These are phyloP conservation scores for Melanotaenia trifasciata DNA, from an alignment of 2,797 vertebrate genomes.

Conservation along the genomic window DNA sequence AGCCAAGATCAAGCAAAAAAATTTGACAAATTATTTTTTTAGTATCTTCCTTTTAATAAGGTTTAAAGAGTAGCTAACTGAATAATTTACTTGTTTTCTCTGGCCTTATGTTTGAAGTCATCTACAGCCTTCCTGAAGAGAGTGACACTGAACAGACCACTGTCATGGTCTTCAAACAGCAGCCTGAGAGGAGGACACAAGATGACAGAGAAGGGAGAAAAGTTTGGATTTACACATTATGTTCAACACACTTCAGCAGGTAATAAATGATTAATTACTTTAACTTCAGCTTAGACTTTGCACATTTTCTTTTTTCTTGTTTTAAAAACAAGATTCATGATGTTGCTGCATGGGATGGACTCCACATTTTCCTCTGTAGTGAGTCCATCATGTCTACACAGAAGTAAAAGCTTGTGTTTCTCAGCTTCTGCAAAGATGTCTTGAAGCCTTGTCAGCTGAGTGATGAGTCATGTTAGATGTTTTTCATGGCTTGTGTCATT, in stretches of 20 bases:
- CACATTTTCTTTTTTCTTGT: background rate
- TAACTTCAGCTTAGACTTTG: background rate
- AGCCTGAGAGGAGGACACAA: constrained; percentile 78
- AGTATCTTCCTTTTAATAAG: background rate
- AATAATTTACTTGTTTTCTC: constrained; percentile 92
- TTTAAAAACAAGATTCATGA: background rate
- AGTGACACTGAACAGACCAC: constrained; percentile 95
- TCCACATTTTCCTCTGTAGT: too few relatives aligned
- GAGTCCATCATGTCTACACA: background rate
- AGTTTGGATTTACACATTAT: background rate
- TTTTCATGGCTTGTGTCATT: background rate
- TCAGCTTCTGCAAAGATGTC: background rate
- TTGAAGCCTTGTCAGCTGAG: background rate
- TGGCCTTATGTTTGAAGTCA: constrained; percentile 98
- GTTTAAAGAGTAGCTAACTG: background rate
- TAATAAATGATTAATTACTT: background rate
- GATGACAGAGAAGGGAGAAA: background rate
- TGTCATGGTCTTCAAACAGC: constrained; percentile 95
- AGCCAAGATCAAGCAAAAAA: background rate
- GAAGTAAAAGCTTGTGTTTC: background rate
- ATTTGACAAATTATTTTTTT: background rate
- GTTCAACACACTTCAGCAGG: background rate
- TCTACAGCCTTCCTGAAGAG: constrained; percentile 91
- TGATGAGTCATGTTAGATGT: background rate
- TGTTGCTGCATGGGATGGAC: background rate